Evolutionary conservation across 2,888 invertebrate genomes (phyloP).

Genomic region (Sinhomidia bicolor): DNA sequence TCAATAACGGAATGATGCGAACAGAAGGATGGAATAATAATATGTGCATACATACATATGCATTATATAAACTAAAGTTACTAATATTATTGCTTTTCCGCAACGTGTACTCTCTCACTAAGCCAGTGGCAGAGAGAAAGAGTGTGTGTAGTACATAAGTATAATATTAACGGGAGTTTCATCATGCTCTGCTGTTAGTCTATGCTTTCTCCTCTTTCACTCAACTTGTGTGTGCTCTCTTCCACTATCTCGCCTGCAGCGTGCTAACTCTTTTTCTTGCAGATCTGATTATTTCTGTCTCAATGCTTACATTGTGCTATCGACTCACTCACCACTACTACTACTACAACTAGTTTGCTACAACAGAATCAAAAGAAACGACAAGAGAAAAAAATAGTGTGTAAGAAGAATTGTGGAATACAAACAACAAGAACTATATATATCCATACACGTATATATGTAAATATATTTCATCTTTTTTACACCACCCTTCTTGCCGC

Average conservation of each 20-base stretch:
- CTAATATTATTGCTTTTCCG: conserved; percentile 27
- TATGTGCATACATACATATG: not conserved
- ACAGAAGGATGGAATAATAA: not conserved
- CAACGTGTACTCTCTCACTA: not conserved
- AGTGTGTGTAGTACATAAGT: conserved; percentile 1
- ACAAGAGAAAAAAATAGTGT: not conserved
- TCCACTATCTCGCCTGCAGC: conserved; percentile 48
- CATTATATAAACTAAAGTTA: conserved; percentile 6
- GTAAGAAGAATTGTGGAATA: not conserved
- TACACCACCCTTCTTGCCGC: not conserved
- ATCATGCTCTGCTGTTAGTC: conserved; percentile 57
- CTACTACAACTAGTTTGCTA: not conserved
- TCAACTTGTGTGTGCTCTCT: conserved; percentile 47
- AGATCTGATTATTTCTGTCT: conserved; percentile 59
- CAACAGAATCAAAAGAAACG: conserved; percentile 29
- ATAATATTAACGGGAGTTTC: conserved; percentile 49
- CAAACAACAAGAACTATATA: no score
- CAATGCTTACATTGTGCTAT: conserved; percentile 45
- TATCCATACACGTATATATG: no score
- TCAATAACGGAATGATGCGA: conserved; percentile 11
- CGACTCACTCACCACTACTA: not conserved
- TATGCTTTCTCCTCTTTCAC: conserved; percentile 65
- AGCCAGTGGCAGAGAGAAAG: not conserved
- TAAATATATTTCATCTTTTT: conserved; percentile 13
- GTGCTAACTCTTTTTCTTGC: conserved; percentile 14